These are phyloP conservation scores for Bos taurus DNA, from an alignment of 2,113 vertebrate species.

Conservation along the genomic window DNA sequence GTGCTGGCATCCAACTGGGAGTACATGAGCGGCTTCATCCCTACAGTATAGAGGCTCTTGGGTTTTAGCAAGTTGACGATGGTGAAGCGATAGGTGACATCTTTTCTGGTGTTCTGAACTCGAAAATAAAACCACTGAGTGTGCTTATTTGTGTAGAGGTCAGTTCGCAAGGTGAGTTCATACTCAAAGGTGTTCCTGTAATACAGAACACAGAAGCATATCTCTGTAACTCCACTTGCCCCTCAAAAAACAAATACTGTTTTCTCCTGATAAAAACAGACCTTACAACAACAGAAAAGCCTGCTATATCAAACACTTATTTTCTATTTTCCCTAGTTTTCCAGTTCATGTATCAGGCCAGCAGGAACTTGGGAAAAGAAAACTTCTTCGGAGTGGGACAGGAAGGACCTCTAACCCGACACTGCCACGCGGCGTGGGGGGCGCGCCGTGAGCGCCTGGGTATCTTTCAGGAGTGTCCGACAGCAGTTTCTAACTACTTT, in stretches of 20 bases:
- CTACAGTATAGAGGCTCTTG: slow-evolving; percentile 88
- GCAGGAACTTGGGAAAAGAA: neutral
- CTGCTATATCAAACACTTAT: neutral
- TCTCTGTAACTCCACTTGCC: neutral
- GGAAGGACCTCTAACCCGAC: neutral
- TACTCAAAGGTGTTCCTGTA: slow-evolving; percentile 87
- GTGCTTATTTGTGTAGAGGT: slow-evolving; percentile 92
- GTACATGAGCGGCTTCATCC: slow-evolving; percentile 91
- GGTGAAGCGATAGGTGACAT: slow-evolving; percentile 88
- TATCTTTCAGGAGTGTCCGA: neutral
- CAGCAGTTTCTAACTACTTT: neutral
- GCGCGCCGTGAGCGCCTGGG: neutral
- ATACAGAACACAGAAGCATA: rapidly evolving
- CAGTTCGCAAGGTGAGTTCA: slow-evolving; percentile 87
- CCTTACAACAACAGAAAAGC: neutral
- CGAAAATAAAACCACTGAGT: slow-evolving; percentile 98
- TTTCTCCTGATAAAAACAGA: neutral
- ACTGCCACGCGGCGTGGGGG: neutral
- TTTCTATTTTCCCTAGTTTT: neutral
- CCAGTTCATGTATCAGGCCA: too few species aligned
- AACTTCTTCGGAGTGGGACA: neutral
- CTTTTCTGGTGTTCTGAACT: slow-evolving; percentile 88
- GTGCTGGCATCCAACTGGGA: slow-evolving; percentile 85
- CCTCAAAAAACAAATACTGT: neutral
- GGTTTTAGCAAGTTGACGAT: slow-evolving; percentile 92